Evolutionary conservation across 2,888 invertebrate genomes (phyloP), one percentile per base, ranked within the genome.

Genomic region (Andrena dorsata): DNA sequence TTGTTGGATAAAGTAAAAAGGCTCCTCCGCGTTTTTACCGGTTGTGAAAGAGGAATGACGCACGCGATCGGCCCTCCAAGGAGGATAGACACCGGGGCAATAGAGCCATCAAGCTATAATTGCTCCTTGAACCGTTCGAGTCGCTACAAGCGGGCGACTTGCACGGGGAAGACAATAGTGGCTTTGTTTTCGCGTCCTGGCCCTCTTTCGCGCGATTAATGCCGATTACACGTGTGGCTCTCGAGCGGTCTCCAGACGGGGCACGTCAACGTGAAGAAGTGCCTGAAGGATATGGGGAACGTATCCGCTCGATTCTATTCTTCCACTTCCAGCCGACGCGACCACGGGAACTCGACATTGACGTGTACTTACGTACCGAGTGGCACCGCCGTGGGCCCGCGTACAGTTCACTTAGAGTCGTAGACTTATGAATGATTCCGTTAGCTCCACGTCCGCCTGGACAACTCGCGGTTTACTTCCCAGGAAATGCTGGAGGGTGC

Each of bases 251-350:
- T 81, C 65, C 7, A 58, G 32, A 26, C 35, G 53, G 26, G 5
- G 28, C 32, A 61, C 61, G 16, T 16, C 58, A 2, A 26, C 58
- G 58, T 2, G 26, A 58, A 10, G 58, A 58, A 8, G 8, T 7
- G 7, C 35, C 63, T 20, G 41, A n/a, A 47, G 64, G 80, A 73
- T 60, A 70, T 58, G 66, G 75, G 20, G 71, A 73, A 60, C 79
- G 76, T 78, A 84, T 85, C 81, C 85, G 64, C 82, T 88, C 85
- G 77, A 80, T 73, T 89, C 89, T 89, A 88, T 89, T 83, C 89
- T 85, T 83, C 77, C 82, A 68, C 80, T 83, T 83, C 89, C 76
- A 56, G 78, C 56, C 73, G 82, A 66, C 76, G 72, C 80, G 49
- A 60, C 72, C 69, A 83, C 76, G 64, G 32, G 69, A 73, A 78